Evolutionary conservation across 2,888 invertebrate species (phyloP).

Genomic region (Heterodera filipjevi): DNA sequence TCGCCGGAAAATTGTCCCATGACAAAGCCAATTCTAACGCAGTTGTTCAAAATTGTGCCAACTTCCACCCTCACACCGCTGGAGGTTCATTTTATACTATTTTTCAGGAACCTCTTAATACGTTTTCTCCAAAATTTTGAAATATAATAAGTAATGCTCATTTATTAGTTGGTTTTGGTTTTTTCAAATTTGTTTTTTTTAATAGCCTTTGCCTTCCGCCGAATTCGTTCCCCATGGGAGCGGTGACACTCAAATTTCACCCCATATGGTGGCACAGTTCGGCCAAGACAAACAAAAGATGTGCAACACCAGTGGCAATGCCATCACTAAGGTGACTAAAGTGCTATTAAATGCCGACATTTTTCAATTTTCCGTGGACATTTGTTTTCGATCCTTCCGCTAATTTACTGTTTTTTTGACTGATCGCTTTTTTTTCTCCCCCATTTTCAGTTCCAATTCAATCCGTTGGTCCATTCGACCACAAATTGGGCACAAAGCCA

Average conservation of each 20-base stretch:
- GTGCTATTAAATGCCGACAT: neutral
- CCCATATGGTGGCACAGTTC: neutral
- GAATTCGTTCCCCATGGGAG: neutral
- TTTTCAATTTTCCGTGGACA: neutral
- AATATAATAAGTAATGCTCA: too few species aligned
- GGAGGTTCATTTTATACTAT: neutral
- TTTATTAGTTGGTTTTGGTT: too few species aligned
- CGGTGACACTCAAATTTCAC: neutral
- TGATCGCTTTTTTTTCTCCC: neutral
- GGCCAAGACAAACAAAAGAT: neutral
- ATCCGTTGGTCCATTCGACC: neutral
- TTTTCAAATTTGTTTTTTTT: neutral
- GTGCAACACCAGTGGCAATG: neutral
- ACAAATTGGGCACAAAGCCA: constrained; percentile 4
- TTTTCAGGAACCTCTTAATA: neutral
- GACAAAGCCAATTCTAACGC: neutral
- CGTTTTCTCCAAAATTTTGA: too few species aligned
- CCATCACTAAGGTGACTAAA: neutral
- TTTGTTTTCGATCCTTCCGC: too few species aligned
- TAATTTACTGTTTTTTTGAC: too few species aligned
- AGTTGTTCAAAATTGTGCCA: constrained; percentile 1
- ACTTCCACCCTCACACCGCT: neutral
- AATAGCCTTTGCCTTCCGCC: neutral
- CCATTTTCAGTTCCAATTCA: neutral
- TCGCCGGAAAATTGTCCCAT: neutral